Conservation (phyloP, 2,113 vertebrate genomes). For the Thunnus maccoyii region DNA sequence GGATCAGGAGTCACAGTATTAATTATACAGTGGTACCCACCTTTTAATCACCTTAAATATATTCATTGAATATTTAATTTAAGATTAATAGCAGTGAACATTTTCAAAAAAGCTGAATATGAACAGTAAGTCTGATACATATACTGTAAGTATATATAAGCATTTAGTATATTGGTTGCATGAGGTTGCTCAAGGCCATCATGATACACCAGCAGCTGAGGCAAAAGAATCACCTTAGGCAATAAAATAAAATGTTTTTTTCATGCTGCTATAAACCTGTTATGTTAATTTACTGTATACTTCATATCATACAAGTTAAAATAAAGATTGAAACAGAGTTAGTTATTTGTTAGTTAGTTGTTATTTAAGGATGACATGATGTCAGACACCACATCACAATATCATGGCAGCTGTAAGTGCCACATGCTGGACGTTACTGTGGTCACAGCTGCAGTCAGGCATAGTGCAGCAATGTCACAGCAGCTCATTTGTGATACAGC, state of each 20-base stretch:
- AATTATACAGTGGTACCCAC: too few relatives aligned
- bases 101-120: too few relatives aligned
- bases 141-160: too few relatives aligned
- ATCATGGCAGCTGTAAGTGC: background rate
- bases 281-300: background rate
- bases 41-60: too few relatives aligned
- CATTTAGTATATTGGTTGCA: background rate
- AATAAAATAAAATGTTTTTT: background rate
- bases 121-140: too few relatives aligned
- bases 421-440: background rate
- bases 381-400: background rate
- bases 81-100: too few relatives aligned
- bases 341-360: background rate
- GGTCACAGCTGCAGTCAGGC: conserved; percentile 6
- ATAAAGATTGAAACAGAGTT: background rate
- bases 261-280: background rate
- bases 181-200: background rate
- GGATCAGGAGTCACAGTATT: too few relatives aligned
- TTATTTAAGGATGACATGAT: background rate
- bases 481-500: conserved; percentile 1
- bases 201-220: background rate
- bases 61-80: too few relatives aligned
- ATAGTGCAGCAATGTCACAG: background rate
- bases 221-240: background rate
- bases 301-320: background rate